Base-by-base conservation (phyloP, 35 echinoderm and acorn worm species). In the Ophiothrix spiculata region DNA sequence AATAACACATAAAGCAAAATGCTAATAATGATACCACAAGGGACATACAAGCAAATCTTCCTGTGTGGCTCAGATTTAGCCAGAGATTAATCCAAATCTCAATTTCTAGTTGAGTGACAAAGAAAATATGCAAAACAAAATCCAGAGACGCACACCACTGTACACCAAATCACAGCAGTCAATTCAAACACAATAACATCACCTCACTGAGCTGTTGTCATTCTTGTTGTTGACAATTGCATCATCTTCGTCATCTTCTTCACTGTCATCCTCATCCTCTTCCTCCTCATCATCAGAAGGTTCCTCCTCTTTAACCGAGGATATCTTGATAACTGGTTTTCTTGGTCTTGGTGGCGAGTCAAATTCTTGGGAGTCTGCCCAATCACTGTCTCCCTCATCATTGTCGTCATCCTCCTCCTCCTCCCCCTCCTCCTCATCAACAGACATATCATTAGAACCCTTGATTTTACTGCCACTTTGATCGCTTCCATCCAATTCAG, bases 371-470 rank as follows among this genome's bases (percentile, higher is more conserved):
- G 40, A 37, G 23, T 82, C 54, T 64, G 49, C 28, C 38, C 82
- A 69, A 34, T 39, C 56, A 37, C 76, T 41, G n/a, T 45, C 39
- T 15, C 39, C 33, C n/a, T 37, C 45, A 25, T 77, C 88, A 14
- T 90, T 64, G 32, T 82, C 87, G 12, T 82, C 88, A 46, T 37
- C 33, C 28, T 83, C 88, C 33, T 75, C 64, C 28, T 40, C 37
- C 38, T 82, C 87, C 35, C 56, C 85, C 15, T 89, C 87, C 31
- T 81, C 78, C 23, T 80, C 79, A 6, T n/a, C n/a, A n/a, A n/a
- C n/a, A n/a, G n/a, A n/a, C n/a, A n/a, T n/a, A n/a, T n/a, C n/a
- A n/a, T n/a, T n/a, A n/a, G n/a, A n/a, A n/a, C n/a, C n/a, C n/a
- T n/a, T n/a, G n/a, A n/a, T n/a, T n/a, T n/a, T n/a, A n/a, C n/a